These are phyloP conservation scores for Ceratotherium simum DNA, from an alignment of 2,113 vertebrate genomes.

Conservation along the genomic window DNA sequence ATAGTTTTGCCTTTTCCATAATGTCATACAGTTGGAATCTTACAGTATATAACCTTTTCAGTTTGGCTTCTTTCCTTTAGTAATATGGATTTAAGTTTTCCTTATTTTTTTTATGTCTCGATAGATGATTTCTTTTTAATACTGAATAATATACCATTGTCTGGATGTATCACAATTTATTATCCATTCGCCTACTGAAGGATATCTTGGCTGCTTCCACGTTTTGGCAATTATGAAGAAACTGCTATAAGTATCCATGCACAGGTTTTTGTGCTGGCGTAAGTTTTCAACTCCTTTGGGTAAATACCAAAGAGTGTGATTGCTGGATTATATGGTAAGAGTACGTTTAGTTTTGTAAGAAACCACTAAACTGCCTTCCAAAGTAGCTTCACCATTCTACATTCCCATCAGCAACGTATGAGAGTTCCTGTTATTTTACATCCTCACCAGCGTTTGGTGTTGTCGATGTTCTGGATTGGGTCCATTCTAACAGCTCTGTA, in stretches of 20 bases:
- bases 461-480: neutral
- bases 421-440: neutral
- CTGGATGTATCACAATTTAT: neutral
- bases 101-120: neutral
- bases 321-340: neutral
- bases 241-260: neutral
- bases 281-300: neutral
- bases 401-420: neutral
- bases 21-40: neutral
- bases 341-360: neutral
- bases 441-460: neutral
- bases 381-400: neutral
- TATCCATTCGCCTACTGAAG: neutral
- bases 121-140: neutral
- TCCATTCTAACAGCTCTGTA: neutral
- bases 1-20: neutral
- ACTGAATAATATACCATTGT: neutral
- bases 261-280: neutral
- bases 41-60: neutral
- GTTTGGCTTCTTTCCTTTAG: neutral
- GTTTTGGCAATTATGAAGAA: neutral
- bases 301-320: neutral
- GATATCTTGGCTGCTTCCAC: neutral
- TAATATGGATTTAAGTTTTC: neutral
- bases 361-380: neutral